A percentile compares a stretch with the other conserved stretches of the same genome.
Evolutionary conservation across 2,113 vertebrate species (phyloP).

Genomic region (Gorsachius goisagi): DNA sequence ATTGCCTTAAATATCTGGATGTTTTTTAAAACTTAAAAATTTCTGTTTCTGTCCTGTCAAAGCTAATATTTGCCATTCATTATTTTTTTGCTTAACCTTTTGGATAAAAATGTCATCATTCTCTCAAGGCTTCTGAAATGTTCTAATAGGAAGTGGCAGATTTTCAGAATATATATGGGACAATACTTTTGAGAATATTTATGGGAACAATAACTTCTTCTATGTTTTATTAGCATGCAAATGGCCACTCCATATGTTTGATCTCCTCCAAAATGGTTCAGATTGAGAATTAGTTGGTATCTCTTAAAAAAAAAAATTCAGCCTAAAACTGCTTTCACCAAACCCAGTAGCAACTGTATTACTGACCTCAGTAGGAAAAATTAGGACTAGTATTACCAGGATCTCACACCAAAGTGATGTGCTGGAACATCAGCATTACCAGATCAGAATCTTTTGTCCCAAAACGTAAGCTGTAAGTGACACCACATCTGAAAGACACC

Average conservation of each 20-base stretch:
- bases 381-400: neutral
- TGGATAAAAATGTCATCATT: neutral
- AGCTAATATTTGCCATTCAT: neutral
- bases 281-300: neutral
- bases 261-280: neutral
- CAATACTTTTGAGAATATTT: neutral
- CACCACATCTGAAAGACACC: neutral
- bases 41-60: neutral
- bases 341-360: neutral
- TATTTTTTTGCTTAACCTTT: slow-evolving; percentile 28
- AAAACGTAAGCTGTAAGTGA: neutral
- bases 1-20: neutral
- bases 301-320: neutral
- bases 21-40: neutral
- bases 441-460: neutral
- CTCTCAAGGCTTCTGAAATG: neutral
- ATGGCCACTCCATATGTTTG: neutral
- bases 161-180: neutral
- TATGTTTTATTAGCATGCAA: neutral
- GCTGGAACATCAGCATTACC: neutral
- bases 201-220: neutral
- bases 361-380: neutral
- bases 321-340: neutral
- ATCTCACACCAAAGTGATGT: neutral
- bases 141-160: neutral